A percentile compares a stretch with the other conserved stretches of the same genome.
Conservation (phyloP, 2,888 invertebrate genomes). For the Labia minor region DNA sequence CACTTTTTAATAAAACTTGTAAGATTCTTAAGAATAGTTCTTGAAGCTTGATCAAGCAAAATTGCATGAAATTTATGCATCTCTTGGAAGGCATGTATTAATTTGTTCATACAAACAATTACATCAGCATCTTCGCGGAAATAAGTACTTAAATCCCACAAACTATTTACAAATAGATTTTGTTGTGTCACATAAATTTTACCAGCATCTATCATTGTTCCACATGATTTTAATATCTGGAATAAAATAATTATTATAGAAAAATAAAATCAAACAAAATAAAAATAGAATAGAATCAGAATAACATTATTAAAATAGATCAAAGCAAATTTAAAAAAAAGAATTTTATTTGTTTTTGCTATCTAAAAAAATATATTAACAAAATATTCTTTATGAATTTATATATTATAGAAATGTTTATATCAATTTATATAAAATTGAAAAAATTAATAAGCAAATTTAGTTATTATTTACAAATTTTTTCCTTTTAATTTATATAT, state of each 20-base stretch:
- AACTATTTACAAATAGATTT: constrained; percentile 72
- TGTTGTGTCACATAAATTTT: constrained; percentile 86
- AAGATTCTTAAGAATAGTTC: constrained; percentile 82
- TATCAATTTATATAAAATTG: no score
- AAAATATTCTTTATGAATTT: no score
- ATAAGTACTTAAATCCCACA: constrained; percentile 82
- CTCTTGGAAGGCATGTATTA: constrained; percentile 72
- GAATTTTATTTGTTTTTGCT: no score
- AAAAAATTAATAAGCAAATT: no score
- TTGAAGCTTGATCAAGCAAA: constrained; percentile 80
- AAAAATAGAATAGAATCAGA: constrained; percentile 9
- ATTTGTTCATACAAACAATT: constrained; percentile 64
- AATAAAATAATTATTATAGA: no score
- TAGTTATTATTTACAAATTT: no score
- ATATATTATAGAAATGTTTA: no score
- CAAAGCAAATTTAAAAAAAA: no score
- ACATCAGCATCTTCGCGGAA: constrained; percentile 76
- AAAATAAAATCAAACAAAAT: constrained; percentile 8
- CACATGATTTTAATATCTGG: constrained; percentile 71
- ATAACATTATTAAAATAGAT: no score
- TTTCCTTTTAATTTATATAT: no score
- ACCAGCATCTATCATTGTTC: constrained; percentile 81
- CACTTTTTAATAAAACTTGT: constrained; percentile 81
- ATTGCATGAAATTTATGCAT: constrained; percentile 90
- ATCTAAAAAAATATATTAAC: no score